Evolutionary conservation across 2,797 vertebrate genomes (phyloP), one percentile per base, ranked within the genome.

Genomic region (Anolis apletophallus): DNA sequence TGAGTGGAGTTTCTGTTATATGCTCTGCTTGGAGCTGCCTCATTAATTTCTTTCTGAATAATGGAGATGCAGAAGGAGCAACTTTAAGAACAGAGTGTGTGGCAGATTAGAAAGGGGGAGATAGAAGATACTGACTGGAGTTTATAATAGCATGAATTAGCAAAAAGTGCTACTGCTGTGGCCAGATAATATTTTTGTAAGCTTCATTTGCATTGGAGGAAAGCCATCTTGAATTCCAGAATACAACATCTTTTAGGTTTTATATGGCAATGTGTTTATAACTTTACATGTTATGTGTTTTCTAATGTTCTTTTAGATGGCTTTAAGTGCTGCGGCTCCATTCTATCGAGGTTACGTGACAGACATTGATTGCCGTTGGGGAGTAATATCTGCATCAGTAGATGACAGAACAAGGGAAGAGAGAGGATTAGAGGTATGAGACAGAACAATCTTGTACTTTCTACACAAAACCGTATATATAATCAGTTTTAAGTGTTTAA

Each of bases 281-380:
- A 57, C 72, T 85, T 79, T 36, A 40, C 34, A 81, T 79, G 14
- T 36, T 85, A 29, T 16, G 50, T 73, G n/a, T 1, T 2, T 0
- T 2, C 21, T 1, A 2, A 40, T 72, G 57, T 1, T 90, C 50
- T 95, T 94, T 40, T 91, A 99, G 99, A 99, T 99, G 99, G 99
- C 99, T 0, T 86, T 99, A 95, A 99, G 99, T 78, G 98, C 99
- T 50, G 98, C 98, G 0, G 98, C 99, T 26, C 99, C 99, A 0
- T 98, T 99, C 94, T 99, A 99, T 96, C 97, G 98, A 96, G 98
- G 99, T 90, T 98, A 97, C 0, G 97, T 99, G 91, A 99, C 99
- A 0, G 98, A 99, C 91, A 99, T 97, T 9, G 99, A 99, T 93
- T 99, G 99, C 93, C 99, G 99, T 92, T 99, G 99, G 99, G 98